Percentiles rank a stretch among this genome's conserved stretches.
Evolutionary conservation across 2,113 vertebrate genomes (phyloP).

Genomic region (Sander lucioperca): DNA sequence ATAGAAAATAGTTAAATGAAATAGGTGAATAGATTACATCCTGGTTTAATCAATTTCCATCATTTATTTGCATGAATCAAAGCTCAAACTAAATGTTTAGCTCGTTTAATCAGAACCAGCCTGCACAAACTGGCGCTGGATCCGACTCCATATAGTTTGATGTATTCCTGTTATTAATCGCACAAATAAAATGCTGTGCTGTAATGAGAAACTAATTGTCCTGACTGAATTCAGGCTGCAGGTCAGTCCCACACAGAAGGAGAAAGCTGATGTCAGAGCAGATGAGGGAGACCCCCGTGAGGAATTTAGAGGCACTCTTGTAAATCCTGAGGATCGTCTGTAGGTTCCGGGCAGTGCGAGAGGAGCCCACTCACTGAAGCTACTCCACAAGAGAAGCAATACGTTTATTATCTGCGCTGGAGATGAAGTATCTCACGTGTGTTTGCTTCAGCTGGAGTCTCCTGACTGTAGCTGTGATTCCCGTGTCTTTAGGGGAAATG

Average conservation of each 20-base stretch:
- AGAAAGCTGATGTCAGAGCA: slow-evolving; percentile 43
- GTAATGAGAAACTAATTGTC: background rate
- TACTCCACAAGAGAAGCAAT: background rate
- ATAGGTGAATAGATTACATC: background rate
- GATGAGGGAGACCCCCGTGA: slow-evolving; percentile 9
- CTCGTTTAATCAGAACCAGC: background rate
- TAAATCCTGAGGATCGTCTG: slow-evolving; percentile 9
- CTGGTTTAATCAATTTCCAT: background rate
- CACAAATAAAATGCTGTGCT: background rate
- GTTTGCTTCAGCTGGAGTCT: slow-evolving; percentile 31
- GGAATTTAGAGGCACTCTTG: background rate
- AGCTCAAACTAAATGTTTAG: background rate
- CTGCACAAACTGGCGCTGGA: background rate
- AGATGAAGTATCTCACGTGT: slow-evolving; percentile 34
- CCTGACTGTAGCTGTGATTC: slow-evolving; percentile 29
- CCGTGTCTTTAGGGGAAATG: slow-evolving; percentile 63
- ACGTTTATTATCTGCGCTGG: background rate
- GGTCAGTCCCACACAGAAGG: background rate
- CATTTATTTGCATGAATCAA: background rate
- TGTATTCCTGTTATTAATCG: background rate
- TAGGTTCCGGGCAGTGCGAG: background rate
- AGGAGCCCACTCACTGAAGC: background rate
- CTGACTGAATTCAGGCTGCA: background rate
- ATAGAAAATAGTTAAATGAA: background rate
- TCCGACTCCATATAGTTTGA: background rate